These are phyloP conservation scores for Cydia amplana DNA, from an alignment of 1,140 invertebrate species.

Conservation along the genomic window DNA sequence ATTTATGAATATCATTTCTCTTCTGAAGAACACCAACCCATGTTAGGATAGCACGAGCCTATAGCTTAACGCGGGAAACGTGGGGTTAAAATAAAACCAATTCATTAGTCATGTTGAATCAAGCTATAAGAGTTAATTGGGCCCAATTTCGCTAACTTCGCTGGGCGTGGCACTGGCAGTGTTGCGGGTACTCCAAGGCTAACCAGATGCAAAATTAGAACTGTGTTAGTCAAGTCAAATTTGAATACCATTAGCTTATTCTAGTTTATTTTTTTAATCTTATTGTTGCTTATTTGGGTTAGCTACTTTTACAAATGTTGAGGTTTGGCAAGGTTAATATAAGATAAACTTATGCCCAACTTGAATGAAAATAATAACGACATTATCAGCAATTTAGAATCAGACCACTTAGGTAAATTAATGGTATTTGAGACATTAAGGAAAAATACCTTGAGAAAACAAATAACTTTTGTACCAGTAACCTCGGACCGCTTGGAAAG, in stretches of 20 bases:
- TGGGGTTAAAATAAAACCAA: background rate
- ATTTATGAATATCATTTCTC: too few species aligned
- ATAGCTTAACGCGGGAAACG: background rate
- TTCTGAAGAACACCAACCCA: too few species aligned
- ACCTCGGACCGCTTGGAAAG: too few species aligned
- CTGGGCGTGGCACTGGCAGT: background rate
- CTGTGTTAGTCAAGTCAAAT: background rate
- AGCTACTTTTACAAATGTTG: background rate
- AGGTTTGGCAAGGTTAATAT: too few species aligned
- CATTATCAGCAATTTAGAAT: too few species aligned
- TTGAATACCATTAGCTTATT: background rate
- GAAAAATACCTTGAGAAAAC: too few species aligned
- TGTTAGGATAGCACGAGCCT: background rate
- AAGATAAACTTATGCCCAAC: too few species aligned
- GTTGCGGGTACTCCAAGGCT: slow-evolving; percentile 1
- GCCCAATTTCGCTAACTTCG: slow-evolving; percentile 6
- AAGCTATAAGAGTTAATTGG: background rate
- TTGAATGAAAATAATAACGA: too few species aligned
- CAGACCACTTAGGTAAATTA: too few species aligned
- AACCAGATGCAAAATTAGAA: slow-evolving; percentile 8
- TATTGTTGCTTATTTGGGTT: background rate
- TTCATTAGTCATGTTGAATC: background rate
- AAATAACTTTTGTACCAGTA: too few species aligned
- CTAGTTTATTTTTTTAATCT: background rate
- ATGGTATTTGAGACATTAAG: too few species aligned